Conservation (phyloP, 2,888 invertebrate species). For the Coleophora deauratella region DNA sequence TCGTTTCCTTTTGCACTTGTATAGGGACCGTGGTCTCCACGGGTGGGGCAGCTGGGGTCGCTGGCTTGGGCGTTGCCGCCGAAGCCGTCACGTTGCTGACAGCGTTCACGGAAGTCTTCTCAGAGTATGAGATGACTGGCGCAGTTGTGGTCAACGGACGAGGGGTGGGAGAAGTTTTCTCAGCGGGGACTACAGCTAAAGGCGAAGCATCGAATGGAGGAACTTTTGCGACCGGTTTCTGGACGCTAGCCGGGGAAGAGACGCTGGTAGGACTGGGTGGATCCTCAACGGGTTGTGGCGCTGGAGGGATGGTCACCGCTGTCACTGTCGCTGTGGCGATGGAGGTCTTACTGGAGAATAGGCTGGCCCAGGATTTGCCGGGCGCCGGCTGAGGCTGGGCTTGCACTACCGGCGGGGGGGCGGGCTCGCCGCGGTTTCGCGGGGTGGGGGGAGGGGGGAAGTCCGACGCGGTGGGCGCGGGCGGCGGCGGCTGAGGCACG, state of each 20-base stretch:
- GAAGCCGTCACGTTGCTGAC: constrained; percentile 24
- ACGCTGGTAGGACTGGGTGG: constrained; percentile 41
- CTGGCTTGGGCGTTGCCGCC: constrained; percentile 18
- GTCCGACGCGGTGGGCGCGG: constrained; percentile 66
- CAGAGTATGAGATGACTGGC: constrained; percentile 43
- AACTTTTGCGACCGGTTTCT: constrained; percentile 76
- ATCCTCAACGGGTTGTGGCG: constrained; percentile 37
- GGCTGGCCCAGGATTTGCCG: constrained; percentile 79
- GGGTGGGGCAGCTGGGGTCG: not conserved
- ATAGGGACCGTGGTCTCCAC: constrained; percentile 21
- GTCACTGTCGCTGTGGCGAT: constrained; percentile 26
- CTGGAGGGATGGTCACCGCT: constrained; percentile 8
- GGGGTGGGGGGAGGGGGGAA: constrained; percentile 67
- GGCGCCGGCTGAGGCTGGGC: constrained; percentile 57
- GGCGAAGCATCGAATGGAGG: constrained; percentile 74
- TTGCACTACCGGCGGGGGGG: constrained; percentile 39
- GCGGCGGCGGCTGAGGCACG: constrained; percentile 55
- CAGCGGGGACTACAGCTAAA: constrained; percentile 33
- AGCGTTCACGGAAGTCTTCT: constrained; percentile 38
- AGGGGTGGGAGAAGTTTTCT: constrained; percentile 37
- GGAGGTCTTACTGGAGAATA: constrained; percentile 76
- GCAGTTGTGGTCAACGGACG: constrained; percentile 20
- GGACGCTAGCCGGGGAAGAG: constrained; percentile 38
- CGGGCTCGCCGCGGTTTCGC: constrained; percentile 48
- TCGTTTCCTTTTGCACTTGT: constrained; percentile 34